Evolutionary conservation across 2,113 vertebrate species (phyloP).

Genomic region (Poecilia latipinna): DNA sequence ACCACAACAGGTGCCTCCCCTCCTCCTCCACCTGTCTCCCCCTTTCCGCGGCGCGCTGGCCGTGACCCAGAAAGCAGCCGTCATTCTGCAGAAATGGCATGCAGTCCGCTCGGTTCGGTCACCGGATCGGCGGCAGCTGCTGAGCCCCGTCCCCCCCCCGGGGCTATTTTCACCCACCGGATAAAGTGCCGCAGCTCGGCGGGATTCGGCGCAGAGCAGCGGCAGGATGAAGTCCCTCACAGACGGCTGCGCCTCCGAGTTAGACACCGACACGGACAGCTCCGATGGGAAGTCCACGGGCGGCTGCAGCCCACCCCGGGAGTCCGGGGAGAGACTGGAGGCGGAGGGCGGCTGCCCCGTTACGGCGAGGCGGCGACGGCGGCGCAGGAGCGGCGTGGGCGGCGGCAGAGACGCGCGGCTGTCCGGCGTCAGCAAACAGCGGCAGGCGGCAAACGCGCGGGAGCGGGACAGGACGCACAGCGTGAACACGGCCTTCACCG

Average conservation of each 20-base stretch:
- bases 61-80: constrained; percentile 80
- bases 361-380: neutral
- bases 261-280: constrained; percentile 78
- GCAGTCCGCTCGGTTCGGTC: constrained; percentile 74
- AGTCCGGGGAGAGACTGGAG: neutral
- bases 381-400: constrained; percentile 22
- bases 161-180: constrained; percentile 81
- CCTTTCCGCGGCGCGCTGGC: constrained; percentile 68
- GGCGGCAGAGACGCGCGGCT: constrained; percentile 42
- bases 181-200: constrained; percentile 70
- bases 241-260: constrained; percentile 75
- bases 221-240: constrained; percentile 78
- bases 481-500: constrained; percentile 88
- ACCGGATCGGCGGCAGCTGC: constrained; percentile 83
- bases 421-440: constrained; percentile 77
- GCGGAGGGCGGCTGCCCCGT: neutral
- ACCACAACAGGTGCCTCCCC: constrained; percentile 73
- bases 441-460: constrained; percentile 90
- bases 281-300: constrained; percentile 64
- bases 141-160: constrained; percentile 52
- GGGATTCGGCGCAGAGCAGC: constrained; percentile 8
- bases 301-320: constrained; percentile 61
- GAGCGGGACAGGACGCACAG: constrained; percentile 90
- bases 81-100: constrained; percentile 82
- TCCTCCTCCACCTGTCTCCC: constrained; percentile 81